Evolutionary conservation across 2,888 invertebrate genomes (phyloP).

Genomic region (Theodoxus fluviatilis): DNA sequence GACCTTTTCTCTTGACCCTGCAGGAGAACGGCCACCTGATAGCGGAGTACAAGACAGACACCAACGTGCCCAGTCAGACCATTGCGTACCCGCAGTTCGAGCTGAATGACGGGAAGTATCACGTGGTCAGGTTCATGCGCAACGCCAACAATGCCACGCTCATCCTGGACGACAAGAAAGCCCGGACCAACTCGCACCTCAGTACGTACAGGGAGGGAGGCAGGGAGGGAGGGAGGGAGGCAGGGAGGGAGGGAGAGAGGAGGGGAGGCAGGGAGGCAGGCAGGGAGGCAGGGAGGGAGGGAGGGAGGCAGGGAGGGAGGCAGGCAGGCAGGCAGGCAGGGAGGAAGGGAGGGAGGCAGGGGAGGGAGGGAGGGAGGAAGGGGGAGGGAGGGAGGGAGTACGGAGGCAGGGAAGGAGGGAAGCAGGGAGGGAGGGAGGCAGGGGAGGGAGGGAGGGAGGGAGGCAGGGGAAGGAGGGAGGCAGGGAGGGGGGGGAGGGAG

Average conservation of each 20-base stretch:
- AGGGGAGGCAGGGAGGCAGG: background rate
- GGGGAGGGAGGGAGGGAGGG: too few species aligned
- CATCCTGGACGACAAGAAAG: constrained; percentile 47
- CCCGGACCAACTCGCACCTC: constrained; percentile 26
- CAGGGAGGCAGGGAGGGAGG: too few species aligned
- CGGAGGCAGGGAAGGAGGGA: too few species aligned
- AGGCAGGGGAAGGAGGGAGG: too few species aligned
- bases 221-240: background rate
- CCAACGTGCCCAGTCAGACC: constrained; percentile 36
- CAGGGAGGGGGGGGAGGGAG: too few species aligned
- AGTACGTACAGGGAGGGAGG: constrained; percentile 28
- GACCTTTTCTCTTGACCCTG: background rate
- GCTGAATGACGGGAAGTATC: constrained; percentile 60
- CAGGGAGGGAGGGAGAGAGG: background rate
- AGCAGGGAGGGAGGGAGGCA: too few species aligned
- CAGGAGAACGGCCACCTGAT: constrained; percentile 59
- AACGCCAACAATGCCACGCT: constrained; percentile 50
- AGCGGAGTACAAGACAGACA: constrained; percentile 56
- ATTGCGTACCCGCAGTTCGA: constrained; percentile 35
- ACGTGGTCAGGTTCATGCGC: constrained; percentile 56
- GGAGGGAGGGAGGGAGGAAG: too few species aligned
- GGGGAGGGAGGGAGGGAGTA: too few species aligned
- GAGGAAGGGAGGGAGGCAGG: too few species aligned
- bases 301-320: too few species aligned
- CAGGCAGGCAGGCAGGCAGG: too few species aligned